Evolutionary conservation across 2,888 invertebrate genomes (phyloP), one percentile per base, ranked within the genome.

Genomic region (Coenonympha arcania): DNA sequence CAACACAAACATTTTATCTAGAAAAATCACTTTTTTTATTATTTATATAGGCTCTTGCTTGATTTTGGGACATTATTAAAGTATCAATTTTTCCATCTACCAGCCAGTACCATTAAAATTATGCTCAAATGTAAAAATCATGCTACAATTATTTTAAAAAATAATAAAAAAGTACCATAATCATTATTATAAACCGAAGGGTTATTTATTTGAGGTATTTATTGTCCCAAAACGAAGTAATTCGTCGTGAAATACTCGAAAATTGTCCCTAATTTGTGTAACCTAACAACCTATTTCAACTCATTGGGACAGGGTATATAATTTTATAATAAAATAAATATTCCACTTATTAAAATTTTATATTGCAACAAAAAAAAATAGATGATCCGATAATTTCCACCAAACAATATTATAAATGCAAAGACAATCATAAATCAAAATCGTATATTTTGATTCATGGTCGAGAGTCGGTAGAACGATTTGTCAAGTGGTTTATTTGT

Each of bases 231-330:
- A 45, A 19, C n/a, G 15, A 46, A 43, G 20, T 15, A 39, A 34
- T 45, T 47, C 13, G 20, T 43, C n/a, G 42, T 47, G 52, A 63
- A 63, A 62, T 66, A 69, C 60, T 65, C 56, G 43, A 53, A 57
- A 66, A 65, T 64, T 65, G 62, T 61, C 46, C 42, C 58, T 66
- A 66, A 54, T 50, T 56, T 65, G 61, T 59, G 60, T 62, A 66
- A 66, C 59, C 52, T 53, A 52, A 64, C 63, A 52, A 49, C 30
- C 46, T 43, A 43, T 48, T 26, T 24, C 8, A 44, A 46, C 50
- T 43, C 24, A 26, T 13, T 22, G 40, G 46, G 50, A 55, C 55
- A 52, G 52, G 22, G n/a, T n/a, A n/a, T n/a, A n/a, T 20, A 11
- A 36, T 3, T 8, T 4, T 8, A 22, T n/a, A n/a, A n/a, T n/a